Conservation (phyloP, 23 tunicate genomes). For the Phallusia fumigata region DNA sequence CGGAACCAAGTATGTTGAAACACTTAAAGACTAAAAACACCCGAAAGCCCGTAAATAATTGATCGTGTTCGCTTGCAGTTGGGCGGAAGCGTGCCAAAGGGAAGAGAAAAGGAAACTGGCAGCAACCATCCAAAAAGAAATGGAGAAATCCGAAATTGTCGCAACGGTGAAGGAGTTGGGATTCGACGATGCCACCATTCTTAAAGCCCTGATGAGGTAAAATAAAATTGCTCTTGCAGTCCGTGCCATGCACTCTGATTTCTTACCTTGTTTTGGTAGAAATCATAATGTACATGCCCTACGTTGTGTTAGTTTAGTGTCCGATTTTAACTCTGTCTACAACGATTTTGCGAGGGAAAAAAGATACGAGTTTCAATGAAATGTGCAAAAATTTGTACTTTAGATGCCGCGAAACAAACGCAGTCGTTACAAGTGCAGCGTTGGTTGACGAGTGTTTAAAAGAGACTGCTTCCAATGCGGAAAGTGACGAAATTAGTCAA, state of each 20-base stretch:
- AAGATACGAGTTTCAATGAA: neutral
- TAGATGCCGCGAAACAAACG: neutral
- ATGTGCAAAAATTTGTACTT: neutral
- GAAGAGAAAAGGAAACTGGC: neutral
- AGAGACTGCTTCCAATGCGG: too few relatives aligned
- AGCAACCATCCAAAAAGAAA: conserved; percentile 22
- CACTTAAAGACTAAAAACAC: too few relatives aligned
- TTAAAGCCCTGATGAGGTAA: conserved; percentile 34
- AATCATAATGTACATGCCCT: too few relatives aligned
- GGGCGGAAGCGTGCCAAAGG: conserved; percentile 15
- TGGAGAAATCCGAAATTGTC: conserved; percentile 21
- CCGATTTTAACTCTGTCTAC: too few relatives aligned
- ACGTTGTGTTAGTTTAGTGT: too few relatives aligned
- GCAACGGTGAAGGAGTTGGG: conserved; percentile 50
- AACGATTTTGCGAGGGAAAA: too few relatives aligned
- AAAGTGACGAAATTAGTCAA: too few relatives aligned
- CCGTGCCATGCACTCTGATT: too few relatives aligned
- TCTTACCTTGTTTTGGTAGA: too few relatives aligned
- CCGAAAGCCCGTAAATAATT: neutral
- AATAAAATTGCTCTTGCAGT: too few relatives aligned
- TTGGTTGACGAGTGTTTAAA: neutral
- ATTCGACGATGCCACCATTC: conserved; percentile 17
- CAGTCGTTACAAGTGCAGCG: neutral
- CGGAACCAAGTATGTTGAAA: neutral
- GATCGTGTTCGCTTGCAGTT: neutral